Conservation (phyloP, 2,797 vertebrate genomes). For the Alectoris magna region DNA sequence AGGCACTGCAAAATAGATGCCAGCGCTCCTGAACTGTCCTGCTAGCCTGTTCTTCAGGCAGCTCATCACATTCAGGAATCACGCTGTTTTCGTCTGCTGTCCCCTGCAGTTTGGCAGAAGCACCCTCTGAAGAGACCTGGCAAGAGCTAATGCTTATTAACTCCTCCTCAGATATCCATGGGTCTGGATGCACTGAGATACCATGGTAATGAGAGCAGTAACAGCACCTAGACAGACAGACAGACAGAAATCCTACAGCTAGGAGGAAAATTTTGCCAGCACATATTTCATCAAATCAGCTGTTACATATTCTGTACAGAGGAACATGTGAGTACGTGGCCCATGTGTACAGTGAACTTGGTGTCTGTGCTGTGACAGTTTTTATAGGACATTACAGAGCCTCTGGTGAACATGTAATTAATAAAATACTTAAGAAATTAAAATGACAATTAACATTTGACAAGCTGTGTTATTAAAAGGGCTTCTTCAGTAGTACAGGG, state of each 20-base stretch:
- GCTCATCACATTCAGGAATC: neutral
- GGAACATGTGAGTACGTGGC: neutral
- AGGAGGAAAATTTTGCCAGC: neutral
- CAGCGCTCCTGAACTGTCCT: constrained; percentile 11
- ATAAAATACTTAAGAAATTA: neutral
- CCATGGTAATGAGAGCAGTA: constrained; percentile 25
- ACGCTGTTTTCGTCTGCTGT: neutral
- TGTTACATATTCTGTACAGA: neutral
- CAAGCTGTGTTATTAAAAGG: neutral
- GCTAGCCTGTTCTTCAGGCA: constrained; percentile 17
- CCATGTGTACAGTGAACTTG: neutral
- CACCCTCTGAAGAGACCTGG: constrained; percentile 32
- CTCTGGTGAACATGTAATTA: neutral
- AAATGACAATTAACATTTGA: neutral
- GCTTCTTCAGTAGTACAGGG: neutral
- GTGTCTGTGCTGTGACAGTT: neutral
- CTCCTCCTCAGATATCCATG: constrained; percentile 28
- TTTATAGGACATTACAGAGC: neutral
- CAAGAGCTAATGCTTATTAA: constrained; percentile 34
- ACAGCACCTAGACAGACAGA: constrained; percentile 49
- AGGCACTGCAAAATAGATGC: constrained; percentile 12
- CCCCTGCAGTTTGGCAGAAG: constrained; percentile 52
- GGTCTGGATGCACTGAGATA: constrained; percentile 31
- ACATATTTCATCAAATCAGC: constrained; percentile 9
- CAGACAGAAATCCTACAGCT: constrained; percentile 18